These are phyloP conservation scores for Palythoa grandiflora DNA, from an alignment of 92 coral and sea anemone species.

Conservation along the genomic window DNA sequence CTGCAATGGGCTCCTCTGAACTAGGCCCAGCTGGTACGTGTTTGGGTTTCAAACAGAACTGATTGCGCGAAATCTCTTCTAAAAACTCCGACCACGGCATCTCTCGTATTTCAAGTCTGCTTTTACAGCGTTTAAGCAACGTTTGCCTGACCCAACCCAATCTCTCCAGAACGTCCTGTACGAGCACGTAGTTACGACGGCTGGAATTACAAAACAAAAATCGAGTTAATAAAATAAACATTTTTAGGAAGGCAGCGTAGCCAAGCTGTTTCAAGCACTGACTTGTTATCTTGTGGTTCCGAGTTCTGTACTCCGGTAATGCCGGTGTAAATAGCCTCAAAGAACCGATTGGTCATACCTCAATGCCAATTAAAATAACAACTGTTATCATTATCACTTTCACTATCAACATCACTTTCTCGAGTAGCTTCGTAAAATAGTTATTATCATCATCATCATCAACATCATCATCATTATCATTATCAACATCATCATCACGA, in stretches of 20 bases:
- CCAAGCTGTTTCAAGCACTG: too few relatives aligned
- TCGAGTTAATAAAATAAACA: background rate
- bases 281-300: too few relatives aligned
- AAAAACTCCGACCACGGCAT: constrained; percentile 86
- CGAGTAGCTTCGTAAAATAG: too few relatives aligned
- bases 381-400: too few relatives aligned
- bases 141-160: constrained; percentile 75
- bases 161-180: constrained; percentile 81
- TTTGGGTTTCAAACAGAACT: constrained; percentile 65
- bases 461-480: too few relatives aligned
- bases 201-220: constrained; percentile 50
- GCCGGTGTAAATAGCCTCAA: too few relatives aligned
- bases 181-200: constrained; percentile 85
- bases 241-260: background rate
- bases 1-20: constrained; percentile 75
- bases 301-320: too few relatives aligned
- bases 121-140: constrained; percentile 72
- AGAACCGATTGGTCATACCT: too few relatives aligned
- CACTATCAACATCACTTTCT: too few relatives aligned
- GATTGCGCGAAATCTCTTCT: constrained; percentile 71
- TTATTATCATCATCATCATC: too few relatives aligned
- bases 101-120: constrained; percentile 77
- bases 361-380: too few relatives aligned
- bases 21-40: constrained; percentile 70
- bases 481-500: too few relatives aligned